phyloP scores from a whole-genome alignment of 2,888 invertebrate genomes.

The Tholera decimalis region DNA sequence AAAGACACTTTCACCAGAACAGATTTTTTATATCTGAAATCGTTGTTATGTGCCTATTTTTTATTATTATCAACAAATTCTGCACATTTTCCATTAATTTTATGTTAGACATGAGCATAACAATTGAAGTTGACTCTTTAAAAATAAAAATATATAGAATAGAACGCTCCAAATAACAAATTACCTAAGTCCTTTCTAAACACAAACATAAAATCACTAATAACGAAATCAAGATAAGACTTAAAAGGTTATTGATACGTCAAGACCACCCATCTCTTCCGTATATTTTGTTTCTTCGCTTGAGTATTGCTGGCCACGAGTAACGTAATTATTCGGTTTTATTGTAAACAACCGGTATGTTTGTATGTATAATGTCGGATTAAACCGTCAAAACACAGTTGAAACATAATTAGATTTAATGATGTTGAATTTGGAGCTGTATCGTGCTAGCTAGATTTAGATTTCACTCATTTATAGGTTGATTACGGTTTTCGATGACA shows the following conservation, averaged over 20 bases:
- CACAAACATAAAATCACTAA: conserved; percentile 37
- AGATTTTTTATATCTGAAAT: too few relatives aligned
- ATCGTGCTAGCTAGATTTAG: conserved; percentile 38
- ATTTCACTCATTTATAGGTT: conserved; percentile 24
- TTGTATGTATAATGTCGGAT: conserved; percentile 54
- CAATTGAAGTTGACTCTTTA: too few relatives aligned
- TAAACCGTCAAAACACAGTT: conserved; percentile 60
- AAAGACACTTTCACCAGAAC: too few relatives aligned
- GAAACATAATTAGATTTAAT: conserved; percentile 63
- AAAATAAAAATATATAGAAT: too few relatives aligned
- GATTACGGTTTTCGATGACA: conserved; percentile 40
- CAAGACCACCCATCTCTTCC: conserved; percentile 53
- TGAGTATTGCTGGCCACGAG: conserved; percentile 53
- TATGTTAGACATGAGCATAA: too few relatives aligned
- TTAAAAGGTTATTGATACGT: conserved; percentile 48
- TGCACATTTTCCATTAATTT: too few relatives aligned
- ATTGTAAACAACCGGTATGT: conserved; percentile 50
- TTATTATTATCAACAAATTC: too few relatives aligned
- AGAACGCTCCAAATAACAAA: conserved; percentile 23
- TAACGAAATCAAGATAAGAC: conserved; percentile 35
- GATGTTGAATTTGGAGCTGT: conserved; percentile 55
- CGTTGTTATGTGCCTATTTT: too few relatives aligned
- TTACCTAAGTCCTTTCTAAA: conserved; percentile 20
- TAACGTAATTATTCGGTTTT: conserved; percentile 55
- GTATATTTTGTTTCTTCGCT: conserved; percentile 47